Evolutionary conservation across 1,140 invertebrate genomes (phyloP).

Genomic region (Papilio helenus): DNA sequence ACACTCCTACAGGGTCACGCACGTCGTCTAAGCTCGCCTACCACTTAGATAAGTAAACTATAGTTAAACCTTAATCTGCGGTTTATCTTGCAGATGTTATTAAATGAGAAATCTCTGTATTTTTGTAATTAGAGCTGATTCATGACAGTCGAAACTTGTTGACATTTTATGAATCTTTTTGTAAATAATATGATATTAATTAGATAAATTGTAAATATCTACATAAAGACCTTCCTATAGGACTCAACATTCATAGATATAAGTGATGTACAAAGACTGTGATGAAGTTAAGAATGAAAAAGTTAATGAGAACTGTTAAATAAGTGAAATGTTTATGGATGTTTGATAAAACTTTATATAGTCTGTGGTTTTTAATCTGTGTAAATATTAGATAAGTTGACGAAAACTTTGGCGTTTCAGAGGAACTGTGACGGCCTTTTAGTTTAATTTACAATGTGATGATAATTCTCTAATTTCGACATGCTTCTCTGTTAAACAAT

Average conservation of each 20-base stretch:
- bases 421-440: constrained; percentile 40
- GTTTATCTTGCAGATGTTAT: background rate
- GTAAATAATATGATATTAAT: constrained; percentile 46
- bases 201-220: constrained; percentile 43
- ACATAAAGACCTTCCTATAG: constrained; percentile 46
- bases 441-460: background rate
- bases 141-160: constrained; percentile 32
- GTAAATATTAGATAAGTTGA: constrained; percentile 43
- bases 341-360: constrained; percentile 39
- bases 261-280: constrained; percentile 76
- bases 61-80: background rate
- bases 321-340: constrained; percentile 57
- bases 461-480: background rate
- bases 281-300: constrained; percentile 69
- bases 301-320: constrained; percentile 48
- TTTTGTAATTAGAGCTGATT: constrained; percentile 37
- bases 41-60: background rate
- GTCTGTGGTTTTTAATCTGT: constrained; percentile 36
- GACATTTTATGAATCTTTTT: constrained; percentile 36
- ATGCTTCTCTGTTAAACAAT: background rate
- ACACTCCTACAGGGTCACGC: constrained; percentile 76
- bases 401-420: constrained; percentile 43
- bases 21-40: constrained; percentile 60
- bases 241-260: constrained; percentile 51
- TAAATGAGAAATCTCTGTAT: constrained; percentile 15